Evolutionary conservation across 2,888 invertebrate species (phyloP), one percentile per base, ranked within the genome.

Genomic region (Drosophila glabriapex): DNA sequence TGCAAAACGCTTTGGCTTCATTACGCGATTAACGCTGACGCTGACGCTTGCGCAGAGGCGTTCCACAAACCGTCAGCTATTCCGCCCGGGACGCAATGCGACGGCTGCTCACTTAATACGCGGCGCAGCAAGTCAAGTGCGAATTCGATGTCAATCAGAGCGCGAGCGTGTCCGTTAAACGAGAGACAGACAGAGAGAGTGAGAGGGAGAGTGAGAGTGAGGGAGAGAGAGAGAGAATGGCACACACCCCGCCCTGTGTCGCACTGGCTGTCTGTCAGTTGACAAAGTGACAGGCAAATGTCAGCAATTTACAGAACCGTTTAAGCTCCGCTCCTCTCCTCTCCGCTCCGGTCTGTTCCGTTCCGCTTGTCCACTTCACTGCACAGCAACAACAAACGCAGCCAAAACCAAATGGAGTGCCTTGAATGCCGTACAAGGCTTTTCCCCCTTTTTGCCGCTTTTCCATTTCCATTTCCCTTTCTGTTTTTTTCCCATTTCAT

Each of bases 211-310:
- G 33, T 10, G 37, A 19, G 43, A 19, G 41, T 19, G 52, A 9
- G 28, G 29, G 50, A 28, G 37, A 10, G 14, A 25, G 16, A 0
- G 46, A 41, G 28, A 31, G 50, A 35, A 14, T 35, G 35, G 35
- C 35, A 35, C 35, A 35, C 35, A 14, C 55, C 19, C 14, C 10
- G 39, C 22, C 28, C 25, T 7, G 14, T 39, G 56, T 14, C n/a
- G 61, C 35, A 52, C 59, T 71, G 73, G 25, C 35, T 35, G 35
- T 5, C 55, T 35, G 59, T 49, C 56, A 52, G 53, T 62, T 85
- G 85, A 88, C 85, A 80, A 81, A 82, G 70, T 86, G 85, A 86
- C 85, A 83, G 88, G 79, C 82, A 83, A 87, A 85, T 88, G 88
- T 85, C 85, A 88, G 74, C 88, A 82, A 81, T 88, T 88, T 79